Evolutionary conservation across 2,888 invertebrate species (phyloP).

Genomic region (Scrobipalpa atriplicella): DNA sequence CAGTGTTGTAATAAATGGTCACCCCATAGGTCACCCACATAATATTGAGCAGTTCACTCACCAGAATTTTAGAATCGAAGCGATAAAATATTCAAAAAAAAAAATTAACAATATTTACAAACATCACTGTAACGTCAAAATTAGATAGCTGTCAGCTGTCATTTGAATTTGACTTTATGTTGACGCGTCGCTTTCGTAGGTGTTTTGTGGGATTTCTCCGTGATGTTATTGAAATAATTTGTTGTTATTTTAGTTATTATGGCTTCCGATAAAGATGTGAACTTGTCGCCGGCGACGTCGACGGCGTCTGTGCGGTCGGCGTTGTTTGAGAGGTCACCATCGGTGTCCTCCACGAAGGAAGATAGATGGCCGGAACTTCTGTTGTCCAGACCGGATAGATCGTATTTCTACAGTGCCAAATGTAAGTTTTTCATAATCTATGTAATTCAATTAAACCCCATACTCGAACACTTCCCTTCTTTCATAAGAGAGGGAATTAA

Average conservation of each 20-base stretch:
- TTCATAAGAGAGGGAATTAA: neutral
- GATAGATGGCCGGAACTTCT: constrained; percentile 80
- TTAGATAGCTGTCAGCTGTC: neutral
- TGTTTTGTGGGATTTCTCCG: constrained; percentile 41
- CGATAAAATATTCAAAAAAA: no score
- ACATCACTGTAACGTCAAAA: neutral
- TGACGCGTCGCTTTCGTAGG: constrained; percentile 38
- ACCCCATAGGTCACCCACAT: no score
- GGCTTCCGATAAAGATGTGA: constrained; percentile 64
- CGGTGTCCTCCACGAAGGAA: constrained; percentile 64
- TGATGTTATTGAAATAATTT: constrained; percentile 50
- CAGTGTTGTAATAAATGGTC: no score
- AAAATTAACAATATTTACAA: neutral
- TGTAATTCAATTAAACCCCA: neutral
- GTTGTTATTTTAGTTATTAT: constrained; percentile 48
- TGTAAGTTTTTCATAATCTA: constrained; percentile 57
- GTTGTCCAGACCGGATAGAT: constrained; percentile 71
- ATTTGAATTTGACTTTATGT: constrained; percentile 33
- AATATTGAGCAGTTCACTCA: no score
- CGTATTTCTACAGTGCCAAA: constrained; percentile 69
- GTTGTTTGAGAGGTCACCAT: constrained; percentile 67
- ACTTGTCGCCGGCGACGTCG: constrained; percentile 65
- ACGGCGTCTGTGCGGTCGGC: constrained; percentile 62
- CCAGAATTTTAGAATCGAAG: no score
- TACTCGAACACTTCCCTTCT: neutral